Evolutionary conservation across 2,888 invertebrate genomes (phyloP).

Genomic region (Tachina lurida): DNA sequence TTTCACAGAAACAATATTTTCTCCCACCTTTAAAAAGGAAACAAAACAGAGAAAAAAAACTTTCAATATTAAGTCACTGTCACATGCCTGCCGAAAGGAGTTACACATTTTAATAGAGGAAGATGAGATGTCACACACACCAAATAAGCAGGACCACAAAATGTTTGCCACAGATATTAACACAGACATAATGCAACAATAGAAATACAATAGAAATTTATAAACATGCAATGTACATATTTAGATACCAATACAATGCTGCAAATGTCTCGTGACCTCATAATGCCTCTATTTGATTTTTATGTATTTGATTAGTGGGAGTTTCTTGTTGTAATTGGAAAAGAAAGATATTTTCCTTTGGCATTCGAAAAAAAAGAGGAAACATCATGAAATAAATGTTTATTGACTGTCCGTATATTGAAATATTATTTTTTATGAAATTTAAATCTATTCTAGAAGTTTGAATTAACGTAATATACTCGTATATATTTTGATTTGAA

Average conservation of each 20-base stretch:
- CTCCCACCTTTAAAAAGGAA: slow-evolving; percentile 19
- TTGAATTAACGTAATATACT: too few species aligned
- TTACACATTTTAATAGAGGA: slow-evolving; percentile 59
- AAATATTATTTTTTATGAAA: neutral
- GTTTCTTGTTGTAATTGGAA: slow-evolving; percentile 67
- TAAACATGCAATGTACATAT: neutral
- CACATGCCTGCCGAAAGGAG: slow-evolving; percentile 69
- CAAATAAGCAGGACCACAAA: slow-evolving; percentile 67
- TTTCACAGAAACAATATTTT: neutral
- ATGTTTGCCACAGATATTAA: slow-evolving; percentile 52
- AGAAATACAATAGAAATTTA: neutral
- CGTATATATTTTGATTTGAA: too few species aligned
- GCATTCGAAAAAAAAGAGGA: neutral
- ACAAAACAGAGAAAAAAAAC: neutral
- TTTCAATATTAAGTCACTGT: slow-evolving; percentile 54
- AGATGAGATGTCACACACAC: slow-evolving; percentile 60
- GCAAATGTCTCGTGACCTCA: slow-evolving; percentile 65
- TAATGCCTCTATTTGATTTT: slow-evolving; percentile 30
- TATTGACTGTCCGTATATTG: slow-evolving; percentile 5
- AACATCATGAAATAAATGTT: neutral
- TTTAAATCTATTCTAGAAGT: too few species aligned
- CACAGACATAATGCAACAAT: neutral
- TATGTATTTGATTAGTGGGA: slow-evolving; percentile 69
- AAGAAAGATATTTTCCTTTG: slow-evolving; percentile 56
- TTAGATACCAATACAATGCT: slow-evolving; percentile 8